Conservation (phyloP, 2,888 invertebrate species). For the Chrysolina haemoptera region DNA sequence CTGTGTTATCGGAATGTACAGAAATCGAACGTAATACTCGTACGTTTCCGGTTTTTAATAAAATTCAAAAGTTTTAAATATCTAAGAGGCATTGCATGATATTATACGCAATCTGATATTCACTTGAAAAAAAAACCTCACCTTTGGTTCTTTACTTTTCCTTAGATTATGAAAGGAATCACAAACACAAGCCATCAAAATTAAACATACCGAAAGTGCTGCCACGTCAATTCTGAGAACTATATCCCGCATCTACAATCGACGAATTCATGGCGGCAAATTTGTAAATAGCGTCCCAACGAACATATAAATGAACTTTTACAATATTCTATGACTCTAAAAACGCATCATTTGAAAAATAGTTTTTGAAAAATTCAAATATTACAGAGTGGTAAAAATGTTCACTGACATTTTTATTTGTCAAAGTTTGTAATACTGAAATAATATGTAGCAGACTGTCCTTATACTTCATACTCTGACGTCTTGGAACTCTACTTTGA, state of each 20-base stretch:
- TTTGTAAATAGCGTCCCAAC: conserved; percentile 28
- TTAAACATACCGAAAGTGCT: conserved; percentile 61
- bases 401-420: neutral
- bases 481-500: too few species aligned
- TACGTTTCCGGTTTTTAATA: conserved; percentile 34
- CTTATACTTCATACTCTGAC: too few species aligned
- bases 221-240: conserved; percentile 53
- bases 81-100: neutral
- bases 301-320: neutral
- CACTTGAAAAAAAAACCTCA: conserved; percentile 53
- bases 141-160: conserved; percentile 48
- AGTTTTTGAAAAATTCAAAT: neutral
- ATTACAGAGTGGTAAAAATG: neutral
- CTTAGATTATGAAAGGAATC: conserved; percentile 56
- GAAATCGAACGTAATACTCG: conserved; percentile 54
- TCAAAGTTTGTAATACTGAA: conserved; percentile 3
- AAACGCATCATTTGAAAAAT: neutral
- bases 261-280: conserved; percentile 56
- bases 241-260: conserved; percentile 13
- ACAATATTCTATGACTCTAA: neutral
- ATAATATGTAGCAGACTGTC: neutral
- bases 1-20: conserved; percentile 55
- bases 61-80: neutral
- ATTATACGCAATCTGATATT: conserved; percentile 20
- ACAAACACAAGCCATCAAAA: conserved; percentile 58